These are phyloP conservation scores for Tragelaphus imberbis DNA, from an alignment of 2,113 vertebrate species.

Conservation along the genomic window DNA sequence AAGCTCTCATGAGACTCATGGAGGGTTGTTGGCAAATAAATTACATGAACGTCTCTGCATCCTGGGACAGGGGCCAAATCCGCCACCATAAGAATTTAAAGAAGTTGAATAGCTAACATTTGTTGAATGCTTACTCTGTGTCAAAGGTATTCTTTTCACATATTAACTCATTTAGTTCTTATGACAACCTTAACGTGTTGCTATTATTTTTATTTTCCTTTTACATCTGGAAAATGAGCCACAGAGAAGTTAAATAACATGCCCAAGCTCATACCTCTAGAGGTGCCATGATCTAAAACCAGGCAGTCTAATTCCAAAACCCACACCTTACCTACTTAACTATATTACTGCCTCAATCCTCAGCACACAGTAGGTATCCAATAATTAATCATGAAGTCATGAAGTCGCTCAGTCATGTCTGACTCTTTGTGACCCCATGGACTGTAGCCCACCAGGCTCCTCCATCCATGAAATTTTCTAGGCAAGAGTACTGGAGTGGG, in stretches of 20 bases:
- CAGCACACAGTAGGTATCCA: background rate
- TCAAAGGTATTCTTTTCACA: background rate
- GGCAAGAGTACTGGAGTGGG: no score
- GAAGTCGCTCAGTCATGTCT: no score
- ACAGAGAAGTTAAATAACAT: background rate
- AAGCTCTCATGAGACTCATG: background rate
- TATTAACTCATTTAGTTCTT: background rate
- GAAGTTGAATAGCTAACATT: background rate
- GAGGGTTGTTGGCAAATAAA: background rate
- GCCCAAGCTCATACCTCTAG: background rate
- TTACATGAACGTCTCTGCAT: background rate
- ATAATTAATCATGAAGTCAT: background rate
- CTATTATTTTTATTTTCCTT: background rate
- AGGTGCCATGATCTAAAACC: background rate
- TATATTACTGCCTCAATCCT: background rate
- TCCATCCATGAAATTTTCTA: no score
- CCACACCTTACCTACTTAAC: background rate
- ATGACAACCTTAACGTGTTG: background rate
- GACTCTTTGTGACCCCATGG: no score
- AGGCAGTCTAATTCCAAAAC: background rate
- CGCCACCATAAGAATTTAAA: background rate
- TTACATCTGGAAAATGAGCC: background rate
- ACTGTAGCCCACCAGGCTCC: no score
- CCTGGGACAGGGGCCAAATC: background rate
- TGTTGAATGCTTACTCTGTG: background rate